phyloP scores from a whole-genome alignment of 2,888 invertebrate species.

The Chalcosyrphus nemorum region DNA sequence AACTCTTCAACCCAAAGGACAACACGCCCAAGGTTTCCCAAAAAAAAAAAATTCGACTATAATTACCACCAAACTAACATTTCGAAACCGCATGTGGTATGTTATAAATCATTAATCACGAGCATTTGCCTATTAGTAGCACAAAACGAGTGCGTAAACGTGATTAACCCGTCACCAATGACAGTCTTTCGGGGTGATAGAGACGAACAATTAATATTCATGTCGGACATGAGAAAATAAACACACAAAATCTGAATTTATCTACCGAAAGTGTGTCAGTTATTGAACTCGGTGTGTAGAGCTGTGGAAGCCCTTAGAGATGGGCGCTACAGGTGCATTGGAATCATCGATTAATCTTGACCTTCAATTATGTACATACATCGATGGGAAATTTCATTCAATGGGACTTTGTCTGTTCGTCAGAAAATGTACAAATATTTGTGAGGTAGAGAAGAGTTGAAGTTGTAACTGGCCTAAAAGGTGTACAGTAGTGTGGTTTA shows the following conservation, averaged over 20 bases:
- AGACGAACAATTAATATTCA: background rate
- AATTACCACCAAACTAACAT: background rate
- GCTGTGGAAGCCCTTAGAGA: background rate
- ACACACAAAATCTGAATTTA: background rate
- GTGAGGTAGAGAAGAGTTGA: too few species aligned
- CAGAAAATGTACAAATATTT: too few species aligned
- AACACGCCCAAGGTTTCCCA: background rate
- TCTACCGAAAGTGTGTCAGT: background rate
- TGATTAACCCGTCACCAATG: slow-evolving; percentile 3
- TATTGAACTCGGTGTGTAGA: background rate
- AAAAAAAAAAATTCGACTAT: background rate
- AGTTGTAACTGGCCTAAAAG: too few species aligned
- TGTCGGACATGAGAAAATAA: background rate
- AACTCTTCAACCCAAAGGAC: background rate
- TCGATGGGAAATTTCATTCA: background rate
- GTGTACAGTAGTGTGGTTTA: too few species aligned
- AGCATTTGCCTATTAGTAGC: background rate
- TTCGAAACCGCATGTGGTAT: background rate
- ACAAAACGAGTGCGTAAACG: background rate
- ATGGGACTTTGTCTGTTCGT: too few species aligned
- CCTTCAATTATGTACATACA: too few species aligned
- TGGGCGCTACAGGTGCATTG: background rate
- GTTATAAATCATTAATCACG: background rate
- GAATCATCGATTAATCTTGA: background rate
- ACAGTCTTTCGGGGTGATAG: background rate